Conservation (phyloP, 2,113 vertebrate genomes). For the Oncorhynchus keta region DNA sequence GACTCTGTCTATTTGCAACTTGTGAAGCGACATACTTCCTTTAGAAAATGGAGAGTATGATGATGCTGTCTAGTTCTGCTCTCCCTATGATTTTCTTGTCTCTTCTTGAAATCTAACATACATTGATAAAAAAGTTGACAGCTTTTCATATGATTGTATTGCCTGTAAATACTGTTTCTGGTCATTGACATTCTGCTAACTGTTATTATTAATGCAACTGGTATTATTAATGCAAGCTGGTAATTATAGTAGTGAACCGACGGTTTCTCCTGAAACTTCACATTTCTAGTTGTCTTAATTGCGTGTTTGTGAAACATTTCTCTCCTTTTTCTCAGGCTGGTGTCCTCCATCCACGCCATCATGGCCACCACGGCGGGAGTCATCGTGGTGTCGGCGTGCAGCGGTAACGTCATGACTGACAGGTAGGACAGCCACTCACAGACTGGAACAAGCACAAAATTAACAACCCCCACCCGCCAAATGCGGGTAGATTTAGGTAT, state of each 20-base stretch:
- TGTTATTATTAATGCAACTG: neutral
- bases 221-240: neutral
- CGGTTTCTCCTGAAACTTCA: neutral
- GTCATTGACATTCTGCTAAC: neutral
- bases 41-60: neutral
- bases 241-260: neutral
- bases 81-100: neutral
- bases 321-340: conserved; percentile 74
- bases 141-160: neutral
- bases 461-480: too few relatives aligned
- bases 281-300: neutral
- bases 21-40: neutral
- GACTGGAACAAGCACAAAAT: neutral
- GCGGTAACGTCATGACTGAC: conserved; percentile 78
- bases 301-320: neutral
- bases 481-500: too few relatives aligned
- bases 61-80: neutral
- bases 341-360: conserved; percentile 88
- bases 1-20: neutral
- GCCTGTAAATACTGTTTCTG: neutral
- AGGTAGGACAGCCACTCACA: conserved; percentile 73
- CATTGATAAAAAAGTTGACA: neutral
- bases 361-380: conserved; percentile 87
- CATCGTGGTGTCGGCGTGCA: conserved; percentile 78
- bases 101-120: neutral